Evolutionary conservation across 2,888 invertebrate species (phyloP), one percentile per base, ranked within the genome.

Genomic region (Agrenia bidenticulata): DNA sequence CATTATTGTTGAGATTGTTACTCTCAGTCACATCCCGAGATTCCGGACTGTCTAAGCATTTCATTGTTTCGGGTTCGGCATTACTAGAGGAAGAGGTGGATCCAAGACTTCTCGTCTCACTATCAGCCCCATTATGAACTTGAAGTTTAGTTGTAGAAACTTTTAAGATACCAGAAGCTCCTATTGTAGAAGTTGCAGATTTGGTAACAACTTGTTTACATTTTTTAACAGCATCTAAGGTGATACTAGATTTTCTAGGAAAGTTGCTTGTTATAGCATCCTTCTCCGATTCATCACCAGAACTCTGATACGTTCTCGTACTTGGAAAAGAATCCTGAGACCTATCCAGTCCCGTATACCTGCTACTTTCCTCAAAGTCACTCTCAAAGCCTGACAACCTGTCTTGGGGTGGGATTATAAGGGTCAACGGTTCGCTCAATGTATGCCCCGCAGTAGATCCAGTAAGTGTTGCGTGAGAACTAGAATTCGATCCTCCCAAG

Each of bases 381-480:
- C 42, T 42, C n/a, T 17, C 39, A 17, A 50, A n/a, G 27, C 49
- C 51, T 27, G 59, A 39, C 26, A 59, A 54, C 49, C 58, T 54
- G 17, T 66, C 68, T 19, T 67, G 69, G 11, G 71, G 59, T 4
- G 73, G 73, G 37, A 73, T 73, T 15, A 71, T 68, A 32, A 73
- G 65, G 19, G 71, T 68, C 24, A 73, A 55, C 11, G 73, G 73
- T 57, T 71, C 64, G n/a, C 63, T 66, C 24, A 69, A 50, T 23
- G 59, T 42, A 45, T 58, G 61, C 26, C 39, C 51, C 4, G 15
- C 26, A 15, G 51, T 17, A 19, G 26, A 26, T 7, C 24, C 26
- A 5, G 55, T 2, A 5, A 55, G 55, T 7, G 55, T 55, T 13
- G 27, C n/a, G n/a, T 55, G 55, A 13, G 55, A 55, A 19, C 55